phyloP scores from a whole-genome alignment of 1,140 invertebrate genomes.

The Nebria ingens region DNA sequence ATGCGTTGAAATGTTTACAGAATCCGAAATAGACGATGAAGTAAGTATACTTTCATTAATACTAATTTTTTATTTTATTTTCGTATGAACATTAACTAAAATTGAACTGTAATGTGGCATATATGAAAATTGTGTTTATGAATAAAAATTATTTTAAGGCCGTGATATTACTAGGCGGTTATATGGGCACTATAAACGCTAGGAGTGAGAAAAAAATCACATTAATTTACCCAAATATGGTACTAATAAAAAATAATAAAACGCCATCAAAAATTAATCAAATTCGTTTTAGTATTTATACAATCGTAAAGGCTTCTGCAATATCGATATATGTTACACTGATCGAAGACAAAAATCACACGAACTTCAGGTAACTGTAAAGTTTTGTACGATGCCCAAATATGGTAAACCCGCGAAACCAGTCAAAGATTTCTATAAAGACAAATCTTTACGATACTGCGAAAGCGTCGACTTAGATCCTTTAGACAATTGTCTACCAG shows the following conservation, averaged over 20 bases:
- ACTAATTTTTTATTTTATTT: background rate
- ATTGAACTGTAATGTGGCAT: no score
- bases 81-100: background rate
- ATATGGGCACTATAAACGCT: slow-evolving; percentile 19
- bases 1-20: background rate
- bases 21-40: background rate
- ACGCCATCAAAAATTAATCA: background rate
- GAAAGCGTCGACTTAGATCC: slow-evolving; percentile 36
- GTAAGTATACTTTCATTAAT: background rate
- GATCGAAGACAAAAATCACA: slow-evolving; percentile 10
- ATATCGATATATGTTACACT: slow-evolving; percentile 19
- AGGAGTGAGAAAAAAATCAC: slow-evolving; percentile 20
- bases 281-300: slow-evolving; percentile 20
- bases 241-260: slow-evolving; percentile 8
- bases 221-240: slow-evolving; percentile 23
- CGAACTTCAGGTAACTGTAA: slow-evolving; percentile 16
- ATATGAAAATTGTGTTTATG: no score
- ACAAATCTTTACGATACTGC: slow-evolving; percentile 29
- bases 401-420: background rate
- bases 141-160: background rate
- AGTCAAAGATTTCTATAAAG: slow-evolving; percentile 14
- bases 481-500: slow-evolving; percentile 39
- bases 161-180: slow-evolving; percentile 20
- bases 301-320: slow-evolving; percentile 19
- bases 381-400: slow-evolving; percentile 18